Base-by-base conservation (phyloP, 1,140 invertebrate species). In the Plectrocnemia conspersa region DNA sequence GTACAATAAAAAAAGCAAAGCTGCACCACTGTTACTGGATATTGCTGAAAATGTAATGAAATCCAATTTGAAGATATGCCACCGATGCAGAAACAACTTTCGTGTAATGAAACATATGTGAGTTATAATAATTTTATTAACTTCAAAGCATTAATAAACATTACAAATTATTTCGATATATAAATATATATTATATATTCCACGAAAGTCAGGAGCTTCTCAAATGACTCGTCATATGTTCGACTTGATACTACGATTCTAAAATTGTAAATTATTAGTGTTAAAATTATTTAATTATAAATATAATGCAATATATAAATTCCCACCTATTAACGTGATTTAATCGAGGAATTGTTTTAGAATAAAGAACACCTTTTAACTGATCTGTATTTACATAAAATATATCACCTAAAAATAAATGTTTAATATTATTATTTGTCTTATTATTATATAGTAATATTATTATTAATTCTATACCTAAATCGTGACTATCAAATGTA, bases 141-240 rank as follows among this genome's bases (percentile, higher is more conserved):
- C n/a, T n/a, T n/a, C n/a, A n/a, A n/a, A n/a, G n/a, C n/a, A n/a
- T n/a, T n/a, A n/a, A n/a, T n/a, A n/a, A n/a, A n/a, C n/a, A n/a
- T n/a, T n/a, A n/a, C n/a, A 33, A 40, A 15, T 54, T 56, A 59
- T 47, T 56, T 46, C 22, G 25, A 47, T n/a, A 60, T 54, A 35
- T 60, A 60, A 44, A 60, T 24, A 42, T 56, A 56, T 23, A 60
- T 52, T 27, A 56, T 56, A 42, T 45, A 60, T 19, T 56, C 52
- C 2, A 18, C 56, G 25, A 25, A 60, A 24, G 46, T 52, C 11
- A 60, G 35, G 10, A 60, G 41, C 24, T 46, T 52, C 2, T 10
- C 41, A 11, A 27, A 53, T 27, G 29, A 47, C 22, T 60, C 48
- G 22, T 60, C 54, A 33, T 36, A 48, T 13, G 54, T 50, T 9